These are phyloP conservation scores for Eledona agricola DNA, from an alignment of 2,888 invertebrate genomes.

Conservation along the genomic window DNA sequence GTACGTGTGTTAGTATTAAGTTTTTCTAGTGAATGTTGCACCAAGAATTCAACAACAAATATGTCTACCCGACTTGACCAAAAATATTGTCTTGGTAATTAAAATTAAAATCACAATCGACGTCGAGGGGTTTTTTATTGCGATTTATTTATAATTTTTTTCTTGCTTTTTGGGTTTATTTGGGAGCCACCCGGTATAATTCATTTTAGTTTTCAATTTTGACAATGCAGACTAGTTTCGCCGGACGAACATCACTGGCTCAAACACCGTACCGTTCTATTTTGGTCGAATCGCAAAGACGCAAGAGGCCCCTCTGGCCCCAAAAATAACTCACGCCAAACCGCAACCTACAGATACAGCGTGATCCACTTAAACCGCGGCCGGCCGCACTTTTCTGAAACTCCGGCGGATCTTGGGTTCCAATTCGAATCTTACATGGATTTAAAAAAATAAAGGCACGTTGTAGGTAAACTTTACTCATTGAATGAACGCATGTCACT, in stretches of 20 bases:
- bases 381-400: conserved; percentile 2
- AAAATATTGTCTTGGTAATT: too few relatives aligned
- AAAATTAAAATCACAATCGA: too few relatives aligned
- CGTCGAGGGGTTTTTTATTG: too few relatives aligned
- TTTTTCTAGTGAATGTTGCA: too few relatives aligned
- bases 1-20: too few relatives aligned
- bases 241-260: not conserved
- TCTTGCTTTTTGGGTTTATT: too few relatives aligned
- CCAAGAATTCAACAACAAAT: too few relatives aligned
- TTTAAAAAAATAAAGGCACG: conserved; percentile 20
- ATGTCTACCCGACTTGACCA: too few relatives aligned
- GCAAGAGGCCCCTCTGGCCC: conserved; percentile 27
- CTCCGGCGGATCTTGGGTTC: not conserved
- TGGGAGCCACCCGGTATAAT: too few relatives aligned
- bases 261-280: conserved; percentile 24
- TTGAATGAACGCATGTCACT: conserved; percentile 41
- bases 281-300: conserved; percentile 30
- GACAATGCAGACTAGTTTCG: too few relatives aligned
- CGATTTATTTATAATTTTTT: too few relatives aligned
- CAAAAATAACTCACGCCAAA: conserved; percentile 25
- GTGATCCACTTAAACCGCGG: conserved; percentile 21
- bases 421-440: not conserved
- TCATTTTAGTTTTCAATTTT: too few relatives aligned
- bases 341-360: conserved; percentile 16
- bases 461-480: conserved; percentile 25